phyloP scores from a whole-genome alignment of 2,113 vertebrate species.

The Pica pica region DNA sequence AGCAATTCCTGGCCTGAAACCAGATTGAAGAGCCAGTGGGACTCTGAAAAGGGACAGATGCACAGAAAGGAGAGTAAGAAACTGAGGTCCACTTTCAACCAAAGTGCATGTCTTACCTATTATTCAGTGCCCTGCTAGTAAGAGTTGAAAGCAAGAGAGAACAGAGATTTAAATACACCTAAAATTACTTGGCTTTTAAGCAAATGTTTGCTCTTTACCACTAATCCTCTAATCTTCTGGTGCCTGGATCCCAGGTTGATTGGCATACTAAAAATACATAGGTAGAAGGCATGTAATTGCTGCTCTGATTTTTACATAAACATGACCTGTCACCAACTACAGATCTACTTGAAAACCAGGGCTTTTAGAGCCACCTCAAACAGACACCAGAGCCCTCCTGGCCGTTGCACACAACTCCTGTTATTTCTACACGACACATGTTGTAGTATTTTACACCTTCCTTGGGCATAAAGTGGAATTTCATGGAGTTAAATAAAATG shows the following conservation, averaged over 20 bases:
- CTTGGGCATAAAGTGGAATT: neutral
- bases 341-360: neutral
- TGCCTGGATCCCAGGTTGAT: neutral
- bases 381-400: neutral
- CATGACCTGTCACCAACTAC: neutral
- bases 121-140: neutral
- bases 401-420: neutral
- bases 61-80: neutral
- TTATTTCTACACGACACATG: neutral
- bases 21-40: neutral
- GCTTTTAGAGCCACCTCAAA: neutral
- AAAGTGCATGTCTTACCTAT: neutral
- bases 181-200: neutral
- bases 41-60: neutral
- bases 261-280: neutral
- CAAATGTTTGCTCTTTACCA: neutral
- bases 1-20: neutral
- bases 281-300: neutral
- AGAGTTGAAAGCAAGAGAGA: neutral
- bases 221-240: neutral
- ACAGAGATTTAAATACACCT: neutral
- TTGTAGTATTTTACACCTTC: neutral
- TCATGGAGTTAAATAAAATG: neutral
- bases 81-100: neutral
- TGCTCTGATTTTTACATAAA: neutral